Evolutionary conservation across 2,113 vertebrate species (phyloP).

Genomic region (chimpanzee (Pan troglodytes)): NHGRI_mPanTro3-v2.1_pri NC_072413.2:101731001-101731500

Average conservation of each 20-base stretch:
- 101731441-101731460: neutral
- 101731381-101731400: neutral
- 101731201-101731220: neutral
- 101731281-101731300: neutral
- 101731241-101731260: neutral
- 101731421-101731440: rapidly evolving
- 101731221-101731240: neutral
- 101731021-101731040: neutral
- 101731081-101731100: neutral
- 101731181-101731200: neutral
- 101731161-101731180: neutral
- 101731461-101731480: neutral
- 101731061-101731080: too few species aligned
- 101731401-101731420: rapidly evolving
- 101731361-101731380: neutral
- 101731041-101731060: neutral
- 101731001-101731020: rapidly evolving
- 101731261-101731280: rapidly evolving
- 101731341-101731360: neutral
- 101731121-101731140: too few species aligned
- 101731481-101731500: too few species aligned
- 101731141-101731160: too few species aligned
- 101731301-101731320: rapidly evolving
- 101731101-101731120: neutral
- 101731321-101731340: neutral